These are phyloP conservation scores for Lasioglossum oenotherae DNA, from an alignment of 2,888 invertebrate species.

Conservation along the genomic window DNA sequence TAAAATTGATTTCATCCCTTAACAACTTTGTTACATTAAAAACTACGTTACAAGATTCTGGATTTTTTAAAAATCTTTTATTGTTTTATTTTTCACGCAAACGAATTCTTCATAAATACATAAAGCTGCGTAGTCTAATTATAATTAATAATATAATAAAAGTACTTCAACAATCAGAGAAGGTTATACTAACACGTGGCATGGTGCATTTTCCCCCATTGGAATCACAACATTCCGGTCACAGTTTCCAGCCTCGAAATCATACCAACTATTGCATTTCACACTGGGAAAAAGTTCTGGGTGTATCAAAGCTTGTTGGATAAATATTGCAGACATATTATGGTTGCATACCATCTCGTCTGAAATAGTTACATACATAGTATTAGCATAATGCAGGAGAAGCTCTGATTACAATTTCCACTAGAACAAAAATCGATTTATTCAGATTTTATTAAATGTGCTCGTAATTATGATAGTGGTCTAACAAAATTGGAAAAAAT, in stretches of 20 bases:
- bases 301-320: background rate
- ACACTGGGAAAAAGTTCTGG: background rate
- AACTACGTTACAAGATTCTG: too few species aligned
- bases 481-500: too few species aligned
- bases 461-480: too few species aligned
- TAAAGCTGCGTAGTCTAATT: too few species aligned
- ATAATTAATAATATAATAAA: background rate
- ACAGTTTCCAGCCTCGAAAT: background rate
- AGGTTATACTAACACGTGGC: background rate
- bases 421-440: background rate
- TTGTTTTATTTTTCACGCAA: too few species aligned
- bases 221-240: background rate
- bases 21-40: too few species aligned
- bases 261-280: background rate
- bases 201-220: background rate
- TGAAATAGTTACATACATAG: background rate
- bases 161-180: background rate
- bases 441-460: background rate
- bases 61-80: too few species aligned
- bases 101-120: too few species aligned
- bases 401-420: background rate
- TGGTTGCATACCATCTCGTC: rapidly evolving
- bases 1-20: too few species aligned
- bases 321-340: background rate
- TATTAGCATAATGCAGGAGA: background rate